These are phyloP conservation scores for Calameuta filiformis DNA, from an alignment of 2,888 invertebrate genomes.

Conservation along the genomic window DNA sequence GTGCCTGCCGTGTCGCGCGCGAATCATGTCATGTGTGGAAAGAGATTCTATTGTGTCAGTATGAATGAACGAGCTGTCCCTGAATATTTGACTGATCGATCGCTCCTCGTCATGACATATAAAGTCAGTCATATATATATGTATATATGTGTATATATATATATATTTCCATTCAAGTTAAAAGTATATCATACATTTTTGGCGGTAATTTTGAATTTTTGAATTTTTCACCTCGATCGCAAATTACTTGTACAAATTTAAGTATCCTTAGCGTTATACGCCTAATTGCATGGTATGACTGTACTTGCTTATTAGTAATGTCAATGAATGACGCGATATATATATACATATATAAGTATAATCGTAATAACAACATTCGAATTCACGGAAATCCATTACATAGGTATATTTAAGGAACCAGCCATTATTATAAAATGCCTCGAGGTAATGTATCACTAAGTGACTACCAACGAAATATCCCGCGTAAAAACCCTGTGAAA, in stretches of 20 bases:
- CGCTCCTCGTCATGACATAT: conserved; percentile 13
- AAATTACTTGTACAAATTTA: neutral
- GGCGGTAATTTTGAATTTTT: neutral
- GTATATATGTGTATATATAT: too few species aligned
- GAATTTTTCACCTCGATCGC: neutral
- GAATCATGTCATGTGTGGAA: neutral
- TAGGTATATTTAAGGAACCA: neutral
- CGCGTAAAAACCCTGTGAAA: neutral
- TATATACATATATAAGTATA: neutral
- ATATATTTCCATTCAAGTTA: neutral
- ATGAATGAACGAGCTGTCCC: conserved; percentile 45
- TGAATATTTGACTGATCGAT: conserved; percentile 43
- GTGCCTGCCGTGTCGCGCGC: neutral
- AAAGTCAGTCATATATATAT: neutral
- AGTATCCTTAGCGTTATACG: too few species aligned
- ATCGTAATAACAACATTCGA: neutral
- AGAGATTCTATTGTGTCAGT: conserved; percentile 35
- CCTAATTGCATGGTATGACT: neutral
- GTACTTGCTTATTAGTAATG: neutral
- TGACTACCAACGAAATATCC: neutral
- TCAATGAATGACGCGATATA: neutral
- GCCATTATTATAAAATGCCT: neutral
- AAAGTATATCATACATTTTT: neutral
- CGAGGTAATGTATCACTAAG: neutral
- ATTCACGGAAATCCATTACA: neutral